Evolutionary conservation across 2,888 invertebrate species (phyloP).

Genomic region (Drosophila pseudotalamancana): DNA sequence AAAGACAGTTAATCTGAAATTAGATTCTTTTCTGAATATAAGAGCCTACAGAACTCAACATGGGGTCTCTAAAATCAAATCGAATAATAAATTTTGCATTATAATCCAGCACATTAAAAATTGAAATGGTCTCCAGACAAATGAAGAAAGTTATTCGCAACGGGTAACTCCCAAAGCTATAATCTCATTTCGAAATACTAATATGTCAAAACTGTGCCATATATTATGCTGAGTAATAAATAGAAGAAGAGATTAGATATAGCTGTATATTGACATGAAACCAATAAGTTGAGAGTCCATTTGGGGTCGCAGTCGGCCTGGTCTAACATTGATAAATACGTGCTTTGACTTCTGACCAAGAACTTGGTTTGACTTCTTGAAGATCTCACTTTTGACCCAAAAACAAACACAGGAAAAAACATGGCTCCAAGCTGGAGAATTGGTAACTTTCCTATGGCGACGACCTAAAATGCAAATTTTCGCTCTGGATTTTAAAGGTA

Average conservation of each 20-base stretch:
- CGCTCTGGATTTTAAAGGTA: constrained; percentile 10
- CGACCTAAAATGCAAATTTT: constrained; percentile 75
- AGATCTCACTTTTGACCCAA: constrained; percentile 73
- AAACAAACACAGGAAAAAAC: constrained; percentile 18
- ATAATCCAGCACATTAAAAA: background rate
- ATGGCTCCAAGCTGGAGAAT: background rate
- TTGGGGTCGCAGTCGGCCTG: constrained; percentile 17
- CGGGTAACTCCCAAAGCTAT: constrained; percentile 11
- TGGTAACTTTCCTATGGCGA: constrained; percentile 48
- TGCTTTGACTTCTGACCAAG: constrained; percentile 13
- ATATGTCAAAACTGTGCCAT: constrained; percentile 9
- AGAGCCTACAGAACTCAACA: no score
- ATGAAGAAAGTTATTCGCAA: background rate
- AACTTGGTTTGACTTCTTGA: constrained; percentile 28
- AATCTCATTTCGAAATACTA: constrained; percentile 12
- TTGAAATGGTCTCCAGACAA: constrained; percentile 1
- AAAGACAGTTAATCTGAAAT: no score
- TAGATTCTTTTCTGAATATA: no score
- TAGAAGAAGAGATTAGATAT: background rate
- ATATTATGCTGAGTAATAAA: constrained; percentile 7
- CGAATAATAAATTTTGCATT: background rate
- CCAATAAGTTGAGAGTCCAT: constrained; percentile 2
- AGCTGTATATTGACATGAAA: constrained; percentile 37
- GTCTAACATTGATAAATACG: constrained; percentile 41
- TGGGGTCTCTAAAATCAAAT: no score